Percentiles rank a stretch among this genome's conserved stretches.
Evolutionary conservation across 2,797 vertebrate species (phyloP).

Genomic region (Pangasius sanitwongsei): DNA sequence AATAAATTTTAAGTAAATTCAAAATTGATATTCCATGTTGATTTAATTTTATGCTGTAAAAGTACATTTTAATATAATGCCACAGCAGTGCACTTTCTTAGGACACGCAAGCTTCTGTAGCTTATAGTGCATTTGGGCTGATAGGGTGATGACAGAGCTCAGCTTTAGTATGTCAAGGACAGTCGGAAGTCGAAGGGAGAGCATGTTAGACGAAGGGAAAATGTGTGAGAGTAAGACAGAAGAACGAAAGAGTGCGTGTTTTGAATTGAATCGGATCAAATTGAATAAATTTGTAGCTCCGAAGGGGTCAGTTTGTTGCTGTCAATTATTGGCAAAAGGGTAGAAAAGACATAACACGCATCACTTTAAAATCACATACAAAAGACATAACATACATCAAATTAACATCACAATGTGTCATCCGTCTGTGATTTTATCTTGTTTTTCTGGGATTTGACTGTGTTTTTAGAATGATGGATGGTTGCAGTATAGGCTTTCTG

Average conservation of each 20-base stretch:
- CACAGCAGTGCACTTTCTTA: neutral
- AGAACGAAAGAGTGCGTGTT: neutral
- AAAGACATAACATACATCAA: neutral
- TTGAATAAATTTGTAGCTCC: neutral
- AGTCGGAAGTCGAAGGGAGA: neutral
- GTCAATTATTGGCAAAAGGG: neutral
- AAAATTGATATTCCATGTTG: neutral
- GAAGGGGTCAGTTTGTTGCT: slow-evolving; percentile 2
- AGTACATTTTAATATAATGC: neutral
- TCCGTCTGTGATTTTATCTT: neutral
- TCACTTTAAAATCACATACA: neutral
- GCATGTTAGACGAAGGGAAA: no score
- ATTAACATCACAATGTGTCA: neutral
- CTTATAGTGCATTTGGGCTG: neutral
- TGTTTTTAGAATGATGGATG: slow-evolving; percentile 24
- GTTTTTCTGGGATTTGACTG: neutral
- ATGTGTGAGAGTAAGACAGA: neutral
- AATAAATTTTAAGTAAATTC: neutral
- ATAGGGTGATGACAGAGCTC: neutral
- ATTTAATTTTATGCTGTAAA: neutral
- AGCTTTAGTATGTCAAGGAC: neutral
- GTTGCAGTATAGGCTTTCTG: slow-evolving; percentile 3
- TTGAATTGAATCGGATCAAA: slow-evolving; percentile 1
- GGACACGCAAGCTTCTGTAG: neutral
- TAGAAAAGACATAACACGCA: neutral